Evolutionary conservation across 1,140 invertebrate genomes (phyloP).

Genomic region (Drosophila micromelanica): DNA sequence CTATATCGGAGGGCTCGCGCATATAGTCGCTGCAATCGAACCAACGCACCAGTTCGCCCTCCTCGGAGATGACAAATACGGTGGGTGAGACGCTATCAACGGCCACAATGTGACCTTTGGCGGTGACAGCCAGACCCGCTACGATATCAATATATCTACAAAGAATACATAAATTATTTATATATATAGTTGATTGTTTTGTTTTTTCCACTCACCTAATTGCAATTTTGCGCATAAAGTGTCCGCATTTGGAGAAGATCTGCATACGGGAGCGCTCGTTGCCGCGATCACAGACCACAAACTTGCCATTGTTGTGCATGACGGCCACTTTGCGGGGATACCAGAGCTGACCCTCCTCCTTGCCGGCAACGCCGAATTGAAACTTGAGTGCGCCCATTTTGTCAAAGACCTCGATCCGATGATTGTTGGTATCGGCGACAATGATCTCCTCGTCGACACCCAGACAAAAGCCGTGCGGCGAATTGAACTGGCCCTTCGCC

Average conservation of each 20-base stretch:
- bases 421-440: conserved; percentile 98
- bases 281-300: conserved; percentile 98
- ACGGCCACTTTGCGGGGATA: conserved; percentile 98
- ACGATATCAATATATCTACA: conserved; percentile 97
- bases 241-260: conserved; percentile 95
- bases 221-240: conserved; percentile 96
- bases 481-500: conserved; percentile 96
- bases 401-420: conserved; percentile 96
- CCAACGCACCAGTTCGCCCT: conserved; percentile 95
- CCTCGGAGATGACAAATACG: conserved; percentile 96
- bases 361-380: conserved; percentile 95
- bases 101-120: conserved; percentile 95
- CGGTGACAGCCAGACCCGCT: conserved; percentile 96
- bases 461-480: conserved; percentile 98
- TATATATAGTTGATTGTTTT: too few species aligned
- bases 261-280: conserved; percentile 98
- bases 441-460: conserved; percentile 97
- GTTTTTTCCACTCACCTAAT: conserved; percentile 85
- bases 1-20: conserved; percentile 98
- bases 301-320: conserved; percentile 93
- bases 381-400: conserved; percentile 95
- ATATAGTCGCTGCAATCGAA: conserved; percentile 99
- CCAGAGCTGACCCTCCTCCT: conserved; percentile 98
- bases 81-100: conserved; percentile 99
- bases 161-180: neutral